Percentiles rank a stretch among this genome's conserved stretches.
Evolutionary conservation across 2,888 invertebrate genomes (phyloP).

Genomic region (Leptinotarsa tumamoca): DNA sequence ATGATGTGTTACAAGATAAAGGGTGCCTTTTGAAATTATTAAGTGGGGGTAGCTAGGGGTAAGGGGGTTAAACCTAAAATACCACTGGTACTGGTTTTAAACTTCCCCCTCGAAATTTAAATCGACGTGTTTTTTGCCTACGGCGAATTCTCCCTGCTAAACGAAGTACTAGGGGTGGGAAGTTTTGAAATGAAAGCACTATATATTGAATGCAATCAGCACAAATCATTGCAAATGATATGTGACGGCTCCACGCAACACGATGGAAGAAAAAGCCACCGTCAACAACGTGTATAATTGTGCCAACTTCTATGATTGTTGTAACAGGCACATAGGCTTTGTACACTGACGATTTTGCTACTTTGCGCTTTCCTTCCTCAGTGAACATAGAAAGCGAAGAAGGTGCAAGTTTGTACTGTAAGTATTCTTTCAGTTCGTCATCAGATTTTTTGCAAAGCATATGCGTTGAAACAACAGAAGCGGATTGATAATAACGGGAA

Average conservation of each 20-base stretch:
- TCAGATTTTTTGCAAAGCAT: slow-evolving; percentile 28
- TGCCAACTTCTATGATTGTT: background rate
- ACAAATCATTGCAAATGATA: background rate
- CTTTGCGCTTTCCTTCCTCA: slow-evolving; percentile 35
- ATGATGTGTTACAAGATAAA: too few relatives aligned
- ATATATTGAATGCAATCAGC: background rate
- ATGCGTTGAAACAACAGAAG: background rate
- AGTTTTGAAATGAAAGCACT: too few relatives aligned
- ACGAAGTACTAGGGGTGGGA: too few relatives aligned
- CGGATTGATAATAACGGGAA: background rate
- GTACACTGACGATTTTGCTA: slow-evolving; percentile 31
- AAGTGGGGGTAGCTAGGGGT: too few relatives aligned
- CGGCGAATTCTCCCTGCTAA: too few relatives aligned
- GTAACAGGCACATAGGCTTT: background rate
- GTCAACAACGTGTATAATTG: background rate
- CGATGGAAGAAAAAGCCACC: background rate
- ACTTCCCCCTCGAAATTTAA: too few relatives aligned
- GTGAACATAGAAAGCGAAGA: slow-evolving; percentile 28
- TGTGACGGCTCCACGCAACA: background rate
- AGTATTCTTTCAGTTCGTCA: slow-evolving; percentile 21
- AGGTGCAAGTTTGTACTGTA: slow-evolving; percentile 20
- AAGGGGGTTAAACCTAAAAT: too few relatives aligned
- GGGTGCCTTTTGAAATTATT: too few relatives aligned
- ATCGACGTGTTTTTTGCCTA: too few relatives aligned
- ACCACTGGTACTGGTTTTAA: too few relatives aligned